A percentile compares a stretch with the other conserved stretches of the same genome.
phyloP scores from a whole-genome alignment of 2,113 vertebrate species.

The Chaetodon auriga region DNA sequence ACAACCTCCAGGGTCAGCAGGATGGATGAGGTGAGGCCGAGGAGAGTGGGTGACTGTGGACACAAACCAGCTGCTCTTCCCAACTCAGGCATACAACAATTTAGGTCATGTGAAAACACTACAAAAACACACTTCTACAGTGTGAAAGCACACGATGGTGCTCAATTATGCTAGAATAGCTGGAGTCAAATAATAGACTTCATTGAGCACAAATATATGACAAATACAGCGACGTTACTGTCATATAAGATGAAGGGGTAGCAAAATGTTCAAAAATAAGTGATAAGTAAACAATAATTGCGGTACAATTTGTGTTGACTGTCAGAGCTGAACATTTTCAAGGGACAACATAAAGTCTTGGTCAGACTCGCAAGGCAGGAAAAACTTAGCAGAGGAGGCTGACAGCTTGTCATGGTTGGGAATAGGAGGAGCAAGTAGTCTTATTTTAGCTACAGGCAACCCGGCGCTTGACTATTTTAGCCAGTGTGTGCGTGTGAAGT shows the following conservation, averaged over 20 bases:
- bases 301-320: background rate
- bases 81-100: background rate
- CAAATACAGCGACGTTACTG: background rate
- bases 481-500: slow-evolving; percentile 49
- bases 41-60: slow-evolving; percentile 58
- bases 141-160: background rate
- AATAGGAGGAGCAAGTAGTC: slow-evolving; percentile 74
- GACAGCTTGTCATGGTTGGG: slow-evolving; percentile 69
- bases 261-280: background rate
- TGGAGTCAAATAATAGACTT: background rate
- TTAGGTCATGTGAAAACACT: slow-evolving; percentile 15
- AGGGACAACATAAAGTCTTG: slow-evolving; percentile 2
- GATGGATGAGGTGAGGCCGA: slow-evolving; percentile 72
- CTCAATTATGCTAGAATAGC: background rate
- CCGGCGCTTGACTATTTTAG: slow-evolving; percentile 78
- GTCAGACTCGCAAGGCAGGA: slow-evolving; percentile 11
- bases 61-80: slow-evolving; percentile 73
- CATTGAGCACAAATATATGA: background rate
- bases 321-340: background rate
- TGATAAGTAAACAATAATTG: background rate
- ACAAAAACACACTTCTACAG: slow-evolving; percentile 22
- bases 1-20: slow-evolving; percentile 66
- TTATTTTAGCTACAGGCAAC: slow-evolving; percentile 79
- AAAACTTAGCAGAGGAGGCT: slow-evolving; percentile 29
- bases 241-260: background rate